These are phyloP conservation scores for Prunella strophiata DNA, from an alignment of 2,797 vertebrate genomes.

Conservation along the genomic window DNA sequence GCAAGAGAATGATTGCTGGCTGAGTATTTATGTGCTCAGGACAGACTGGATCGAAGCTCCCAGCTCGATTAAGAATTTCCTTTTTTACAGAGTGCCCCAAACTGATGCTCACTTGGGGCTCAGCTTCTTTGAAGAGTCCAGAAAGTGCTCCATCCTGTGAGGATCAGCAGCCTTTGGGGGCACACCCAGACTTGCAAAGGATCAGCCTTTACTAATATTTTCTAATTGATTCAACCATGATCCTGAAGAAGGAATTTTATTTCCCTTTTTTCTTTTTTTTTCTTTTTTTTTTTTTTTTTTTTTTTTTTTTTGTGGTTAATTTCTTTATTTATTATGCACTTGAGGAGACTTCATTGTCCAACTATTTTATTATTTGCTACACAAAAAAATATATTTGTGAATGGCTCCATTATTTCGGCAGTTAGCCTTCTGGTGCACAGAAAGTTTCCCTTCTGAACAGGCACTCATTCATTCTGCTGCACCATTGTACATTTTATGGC, in stretches of 20 bases:
- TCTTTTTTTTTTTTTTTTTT: not conserved
- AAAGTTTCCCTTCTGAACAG: slow-evolving; percentile 71
- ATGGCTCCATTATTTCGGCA: slow-evolving; percentile 73
- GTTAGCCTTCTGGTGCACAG: slow-evolving; percentile 67
- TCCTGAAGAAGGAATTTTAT: slow-evolving; percentile 46
- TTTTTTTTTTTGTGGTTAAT: not conserved
- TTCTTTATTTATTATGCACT: slow-evolving; percentile 64
- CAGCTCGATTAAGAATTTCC: not conserved
- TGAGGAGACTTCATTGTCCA: slow-evolving; percentile 70
- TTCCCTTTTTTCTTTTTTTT: not conserved
- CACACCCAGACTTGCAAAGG: not conserved
- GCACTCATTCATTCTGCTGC: slow-evolving; percentile 57
- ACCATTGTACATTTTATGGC: slow-evolving; percentile 62
- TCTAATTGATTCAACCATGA: slow-evolving; percentile 48
- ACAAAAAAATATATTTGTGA: slow-evolving; percentile 70
- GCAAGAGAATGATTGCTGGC: not conserved
- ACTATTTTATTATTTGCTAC: slow-evolving; percentile 74
- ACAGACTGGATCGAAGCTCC: not conserved
- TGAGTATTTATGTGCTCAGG: not conserved
- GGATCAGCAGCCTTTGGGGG: not conserved
- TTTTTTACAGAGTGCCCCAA: not conserved
- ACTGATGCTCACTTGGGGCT: not conserved
- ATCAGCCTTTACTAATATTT: slow-evolving; percentile 60
- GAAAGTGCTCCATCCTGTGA: not conserved
- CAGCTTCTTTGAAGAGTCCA: not conserved